These are phyloP conservation scores for Xiphorhynchus elegans DNA, from an alignment of 2,113 vertebrate species.

Conservation along the genomic window DNA sequence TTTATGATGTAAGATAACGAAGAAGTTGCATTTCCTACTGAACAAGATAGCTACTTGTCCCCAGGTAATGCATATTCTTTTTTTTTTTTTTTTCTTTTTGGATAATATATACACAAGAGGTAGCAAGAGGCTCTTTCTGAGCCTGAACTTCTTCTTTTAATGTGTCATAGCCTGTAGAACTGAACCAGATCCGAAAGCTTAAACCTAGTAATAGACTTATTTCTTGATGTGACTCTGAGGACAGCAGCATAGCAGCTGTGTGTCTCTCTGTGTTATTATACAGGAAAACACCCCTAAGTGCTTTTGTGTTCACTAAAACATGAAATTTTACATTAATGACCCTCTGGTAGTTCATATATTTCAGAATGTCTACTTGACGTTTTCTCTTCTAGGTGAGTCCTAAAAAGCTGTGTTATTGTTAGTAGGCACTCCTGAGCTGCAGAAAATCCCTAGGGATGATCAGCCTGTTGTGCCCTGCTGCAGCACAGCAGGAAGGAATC, in stretches of 20 bases:
- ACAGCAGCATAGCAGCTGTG: background rate
- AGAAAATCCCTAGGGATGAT: background rate
- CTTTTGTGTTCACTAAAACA: background rate
- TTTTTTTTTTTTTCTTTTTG: background rate
- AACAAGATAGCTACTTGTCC: background rate
- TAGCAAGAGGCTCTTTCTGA: background rate
- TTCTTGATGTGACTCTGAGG: background rate
- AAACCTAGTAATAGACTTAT: background rate
- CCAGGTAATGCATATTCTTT: background rate
- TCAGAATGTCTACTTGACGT: background rate
- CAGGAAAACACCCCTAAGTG: background rate
- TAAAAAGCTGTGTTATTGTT: background rate
- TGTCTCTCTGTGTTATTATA: background rate
- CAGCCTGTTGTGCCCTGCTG: background rate
- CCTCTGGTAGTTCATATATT: background rate
- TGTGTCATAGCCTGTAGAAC: background rate
- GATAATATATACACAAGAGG: background rate
- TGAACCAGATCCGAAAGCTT: background rate
- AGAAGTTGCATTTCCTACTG: background rate
- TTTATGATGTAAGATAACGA: background rate
- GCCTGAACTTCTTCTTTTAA: background rate
- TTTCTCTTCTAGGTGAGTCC: background rate
- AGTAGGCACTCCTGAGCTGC: background rate
- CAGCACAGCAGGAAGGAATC: background rate
- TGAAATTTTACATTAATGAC: background rate